Evolutionary conservation across 1,140 invertebrate genomes (phyloP).

Genomic region (Odontomachus brunneus): DNA sequence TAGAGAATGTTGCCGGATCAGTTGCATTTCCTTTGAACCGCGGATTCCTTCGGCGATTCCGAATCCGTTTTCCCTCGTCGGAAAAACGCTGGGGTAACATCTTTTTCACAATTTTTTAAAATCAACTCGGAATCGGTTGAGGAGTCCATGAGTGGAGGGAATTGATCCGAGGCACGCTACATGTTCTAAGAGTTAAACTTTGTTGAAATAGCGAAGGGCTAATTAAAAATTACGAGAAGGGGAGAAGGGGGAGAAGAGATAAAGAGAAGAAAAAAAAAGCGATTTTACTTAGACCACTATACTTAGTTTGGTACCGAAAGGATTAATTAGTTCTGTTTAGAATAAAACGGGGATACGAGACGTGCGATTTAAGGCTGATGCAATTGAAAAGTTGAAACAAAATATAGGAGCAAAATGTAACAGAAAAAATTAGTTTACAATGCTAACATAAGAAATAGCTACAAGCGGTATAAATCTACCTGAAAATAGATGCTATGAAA

Average conservation of each 20-base stretch:
- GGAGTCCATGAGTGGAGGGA: too few relatives aligned
- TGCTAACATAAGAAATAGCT: conserved; percentile 23
- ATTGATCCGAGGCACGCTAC: too few relatives aligned
- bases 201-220: neutral
- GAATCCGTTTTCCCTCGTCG: too few relatives aligned
- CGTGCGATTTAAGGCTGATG: conserved; percentile 47
- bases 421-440: conserved; percentile 19
- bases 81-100: too few relatives aligned
- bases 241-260: too few relatives aligned
- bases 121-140: too few relatives aligned
- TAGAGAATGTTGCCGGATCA: too few relatives aligned
- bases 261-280: neutral
- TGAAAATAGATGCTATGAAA: conserved; percentile 9
- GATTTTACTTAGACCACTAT: conserved; percentile 25
- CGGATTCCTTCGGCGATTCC: too few relatives aligned
- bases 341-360: neutral
- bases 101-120: too few relatives aligned
- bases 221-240: conserved; percentile 4
- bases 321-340: conserved; percentile 18
- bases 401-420: conserved; percentile 13
- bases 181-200: conserved; percentile 17
- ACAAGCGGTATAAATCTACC: neutral
- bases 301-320: conserved; percentile 15
- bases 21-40: too few relatives aligned
- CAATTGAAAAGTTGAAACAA: conserved; percentile 48